These are phyloP conservation scores for Eutolmus rufibarbis DNA, from an alignment of 2,888 invertebrate genomes.

Conservation along the genomic window DNA sequence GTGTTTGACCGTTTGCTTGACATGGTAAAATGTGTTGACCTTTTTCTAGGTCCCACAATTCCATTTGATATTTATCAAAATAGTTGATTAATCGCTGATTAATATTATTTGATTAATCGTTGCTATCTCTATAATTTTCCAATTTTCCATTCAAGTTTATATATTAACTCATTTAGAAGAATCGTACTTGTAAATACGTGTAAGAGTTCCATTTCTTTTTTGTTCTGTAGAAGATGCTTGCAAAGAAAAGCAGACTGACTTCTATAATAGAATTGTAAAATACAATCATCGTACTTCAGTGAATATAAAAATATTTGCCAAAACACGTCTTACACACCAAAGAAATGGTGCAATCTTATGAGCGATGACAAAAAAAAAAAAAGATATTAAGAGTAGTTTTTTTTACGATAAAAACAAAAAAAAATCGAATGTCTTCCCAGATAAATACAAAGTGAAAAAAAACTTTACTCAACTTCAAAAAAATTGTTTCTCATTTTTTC, in stretches of 20 bases:
- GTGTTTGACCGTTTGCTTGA: too few species aligned
- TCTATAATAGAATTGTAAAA: background rate
- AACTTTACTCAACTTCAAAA: background rate
- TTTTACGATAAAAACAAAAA: background rate
- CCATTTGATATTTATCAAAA: too few species aligned
- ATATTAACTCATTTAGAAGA: too few species aligned
- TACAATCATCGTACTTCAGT: background rate
- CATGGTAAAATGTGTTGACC: too few species aligned
- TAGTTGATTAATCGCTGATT: too few species aligned
- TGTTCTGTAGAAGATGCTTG: background rate
- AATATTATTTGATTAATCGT: too few species aligned
- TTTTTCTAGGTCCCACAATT: too few species aligned
- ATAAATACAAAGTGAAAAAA: constrained; percentile 12
- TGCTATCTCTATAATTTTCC: too few species aligned
- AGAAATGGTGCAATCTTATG: background rate
- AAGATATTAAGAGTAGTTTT: background rate
- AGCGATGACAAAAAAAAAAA: background rate
- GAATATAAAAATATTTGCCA: background rate
- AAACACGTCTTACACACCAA: background rate
- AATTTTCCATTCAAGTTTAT: too few species aligned
- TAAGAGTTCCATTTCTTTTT: background rate
- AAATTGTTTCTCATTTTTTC: background rate
- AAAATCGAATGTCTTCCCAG: constrained; percentile 38
- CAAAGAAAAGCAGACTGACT: background rate
- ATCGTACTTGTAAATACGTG: too few species aligned